These are phyloP conservation scores for Montipora capitata DNA, from an alignment of 92 coral and sea anemone genomes.

Conservation along the genomic window DNA sequence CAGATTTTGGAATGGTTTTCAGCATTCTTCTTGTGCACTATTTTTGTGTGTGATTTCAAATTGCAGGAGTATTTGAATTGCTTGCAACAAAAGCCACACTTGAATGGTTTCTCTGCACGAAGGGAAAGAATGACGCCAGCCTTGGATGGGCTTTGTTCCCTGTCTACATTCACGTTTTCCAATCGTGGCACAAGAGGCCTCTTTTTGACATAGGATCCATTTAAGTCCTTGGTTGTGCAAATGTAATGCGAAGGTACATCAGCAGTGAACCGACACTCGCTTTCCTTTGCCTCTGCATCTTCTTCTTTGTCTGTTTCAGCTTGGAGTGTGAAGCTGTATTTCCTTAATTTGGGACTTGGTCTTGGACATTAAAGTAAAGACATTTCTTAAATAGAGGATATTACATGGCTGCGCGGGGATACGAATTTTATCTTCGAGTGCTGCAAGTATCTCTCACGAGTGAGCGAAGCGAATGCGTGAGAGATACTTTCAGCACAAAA, in stretches of 20 bases:
- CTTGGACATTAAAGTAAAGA: not conserved
- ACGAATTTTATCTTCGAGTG: too few relatives aligned
- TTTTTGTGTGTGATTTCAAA: conserved; percentile 81
- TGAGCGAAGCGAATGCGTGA: too few relatives aligned
- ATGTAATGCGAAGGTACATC: not conserved
- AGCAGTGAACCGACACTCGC: not conserved
- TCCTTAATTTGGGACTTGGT: conserved; percentile 27
- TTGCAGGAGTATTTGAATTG: conserved; percentile 88
- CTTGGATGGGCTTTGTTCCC: not conserved
- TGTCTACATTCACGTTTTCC: conserved; percentile 16
- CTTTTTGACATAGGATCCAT: conserved; percentile 6
- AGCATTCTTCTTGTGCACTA: conserved; percentile 79
- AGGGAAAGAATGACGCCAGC: conserved; percentile 37
- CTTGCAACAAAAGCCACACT: conserved; percentile 79
- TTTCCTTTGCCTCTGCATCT: not conserved
- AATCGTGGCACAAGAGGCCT: conserved; percentile 17
- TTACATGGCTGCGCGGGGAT: too few relatives aligned
- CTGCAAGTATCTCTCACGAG: too few relatives aligned
- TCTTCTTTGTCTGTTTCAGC: not conserved
- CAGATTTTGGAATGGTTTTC: conserved; percentile 8
- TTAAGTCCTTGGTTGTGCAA: not conserved
- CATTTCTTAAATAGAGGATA: too few relatives aligned
- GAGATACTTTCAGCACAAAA: too few relatives aligned
- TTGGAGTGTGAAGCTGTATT: not conserved
- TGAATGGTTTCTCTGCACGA: conserved; percentile 53